Evolutionary conservation across 2,113 vertebrate species (phyloP).

Genomic region (Mesembrinibis cayennensis): DNA sequence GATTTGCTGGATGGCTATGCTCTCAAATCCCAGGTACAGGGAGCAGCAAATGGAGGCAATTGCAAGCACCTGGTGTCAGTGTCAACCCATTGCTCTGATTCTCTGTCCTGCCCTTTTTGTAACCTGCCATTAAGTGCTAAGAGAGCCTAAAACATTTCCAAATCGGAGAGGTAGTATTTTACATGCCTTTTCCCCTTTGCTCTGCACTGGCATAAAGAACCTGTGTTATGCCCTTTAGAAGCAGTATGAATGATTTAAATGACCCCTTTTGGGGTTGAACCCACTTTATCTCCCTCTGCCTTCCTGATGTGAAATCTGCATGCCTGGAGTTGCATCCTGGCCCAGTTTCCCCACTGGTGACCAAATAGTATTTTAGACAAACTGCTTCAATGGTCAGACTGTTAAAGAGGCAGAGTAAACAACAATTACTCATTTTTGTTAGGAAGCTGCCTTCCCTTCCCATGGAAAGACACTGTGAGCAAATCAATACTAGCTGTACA

Average conservation of each 20-base stretch:
- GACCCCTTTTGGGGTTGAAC: background rate
- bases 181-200: background rate
- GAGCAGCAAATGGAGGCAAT: background rate
- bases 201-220: conserved; percentile 1
- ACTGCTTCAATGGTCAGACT: background rate
- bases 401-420: conserved; percentile 21
- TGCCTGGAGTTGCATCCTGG: background rate
- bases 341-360: background rate
- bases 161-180: background rate
- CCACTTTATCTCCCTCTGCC: background rate
- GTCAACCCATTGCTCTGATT: background rate
- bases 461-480: background rate
- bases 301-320: background rate
- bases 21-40: background rate
- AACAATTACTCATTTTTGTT: conserved; percentile 26
- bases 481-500: background rate
- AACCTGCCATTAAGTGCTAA: background rate
- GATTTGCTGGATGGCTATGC: background rate
- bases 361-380: background rate
- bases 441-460: conserved; percentile 10
- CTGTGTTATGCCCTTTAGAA: background rate
- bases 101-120: background rate
- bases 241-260: background rate
- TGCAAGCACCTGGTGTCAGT: background rate
- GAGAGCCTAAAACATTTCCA: background rate